Evolutionary conservation across 2,797 vertebrate species (phyloP).

Genomic region (Lepilemur septentrionalis): DNA sequence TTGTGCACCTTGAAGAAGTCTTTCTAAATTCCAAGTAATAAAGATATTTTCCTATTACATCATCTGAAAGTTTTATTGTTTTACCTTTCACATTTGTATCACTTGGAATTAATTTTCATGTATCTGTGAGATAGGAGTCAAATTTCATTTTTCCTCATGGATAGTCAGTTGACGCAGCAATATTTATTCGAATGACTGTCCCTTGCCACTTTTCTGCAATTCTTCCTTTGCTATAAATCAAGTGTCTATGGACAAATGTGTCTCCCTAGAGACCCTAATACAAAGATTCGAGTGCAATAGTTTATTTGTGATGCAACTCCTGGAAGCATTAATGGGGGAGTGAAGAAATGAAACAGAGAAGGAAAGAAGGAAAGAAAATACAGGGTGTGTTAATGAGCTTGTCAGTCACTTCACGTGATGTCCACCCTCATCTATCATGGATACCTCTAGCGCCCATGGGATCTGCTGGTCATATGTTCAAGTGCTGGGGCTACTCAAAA

Average conservation of each 20-base stretch:
- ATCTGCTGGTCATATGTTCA: neutral
- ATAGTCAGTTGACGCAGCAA: neutral
- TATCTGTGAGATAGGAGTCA: neutral
- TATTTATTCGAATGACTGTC: neutral
- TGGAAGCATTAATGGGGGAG: neutral
- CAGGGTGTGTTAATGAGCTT: neutral
- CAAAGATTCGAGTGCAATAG: neutral
- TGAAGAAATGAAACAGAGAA: neutral
- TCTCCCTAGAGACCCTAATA: neutral
- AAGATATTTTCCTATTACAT: neutral
- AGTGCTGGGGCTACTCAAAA: neutral
- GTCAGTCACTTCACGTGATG: neutral
- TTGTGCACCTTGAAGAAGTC: neutral
- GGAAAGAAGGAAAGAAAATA: neutral
- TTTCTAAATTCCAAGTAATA: neutral
- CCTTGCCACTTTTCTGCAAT: neutral
- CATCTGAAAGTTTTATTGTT: neutral
- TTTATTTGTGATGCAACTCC: neutral
- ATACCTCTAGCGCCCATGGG: neutral
- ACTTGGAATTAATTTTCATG: neutral
- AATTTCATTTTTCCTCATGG: neutral
- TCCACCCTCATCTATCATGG: neutral
- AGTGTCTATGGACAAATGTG: neutral
- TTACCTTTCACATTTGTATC: neutral
- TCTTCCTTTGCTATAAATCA: neutral